Conservation (phyloP, 2,113 vertebrate genomes). For the Anthoscopus minutus region DNA sequence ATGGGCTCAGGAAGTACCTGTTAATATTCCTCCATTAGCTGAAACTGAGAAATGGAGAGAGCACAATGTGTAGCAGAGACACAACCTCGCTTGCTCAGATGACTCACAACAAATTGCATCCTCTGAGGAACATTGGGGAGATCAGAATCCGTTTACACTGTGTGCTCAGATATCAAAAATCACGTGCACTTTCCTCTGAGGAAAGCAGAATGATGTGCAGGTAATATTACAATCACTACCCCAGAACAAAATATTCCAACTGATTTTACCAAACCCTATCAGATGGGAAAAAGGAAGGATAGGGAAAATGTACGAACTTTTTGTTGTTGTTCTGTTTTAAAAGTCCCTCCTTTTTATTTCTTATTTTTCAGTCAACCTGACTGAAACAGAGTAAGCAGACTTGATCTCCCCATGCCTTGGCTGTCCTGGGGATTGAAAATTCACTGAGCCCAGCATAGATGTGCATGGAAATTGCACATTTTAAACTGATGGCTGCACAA, state of each 20-base stretch:
- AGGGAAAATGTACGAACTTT: not conserved
- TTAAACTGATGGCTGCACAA: constrained; percentile 58
- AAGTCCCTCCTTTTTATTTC: not conserved
- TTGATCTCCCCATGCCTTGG: constrained; percentile 56
- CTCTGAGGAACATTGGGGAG: not conserved
- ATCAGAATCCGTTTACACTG: not conserved
- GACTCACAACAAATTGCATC: not conserved
- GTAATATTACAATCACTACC: not conserved
- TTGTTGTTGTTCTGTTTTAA: not conserved
- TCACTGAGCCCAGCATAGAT: constrained; percentile 50
- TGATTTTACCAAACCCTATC: not conserved
- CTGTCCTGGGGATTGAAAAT: constrained; percentile 54
- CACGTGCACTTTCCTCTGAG: not conserved
- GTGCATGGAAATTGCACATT: constrained; percentile 68
- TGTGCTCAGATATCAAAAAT: not conserved
- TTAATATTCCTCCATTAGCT: not conserved
- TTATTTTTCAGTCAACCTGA: constrained; percentile 2
- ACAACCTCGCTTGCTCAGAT: not conserved
- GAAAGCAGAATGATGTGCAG: not conserved
- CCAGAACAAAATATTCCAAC: not conserved
- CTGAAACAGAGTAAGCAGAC: constrained; percentile 52
- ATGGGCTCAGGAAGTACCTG: not conserved
- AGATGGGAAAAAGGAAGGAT: not conserved
- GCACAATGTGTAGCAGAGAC: not conserved
- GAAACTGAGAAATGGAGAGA: not conserved